Percentiles rank a stretch among this genome's conserved stretches.
These are phyloP conservation scores for Sebastes cheni DNA, from an alignment of 2,797 vertebrate genomes.

Conservation along the genomic window DNA sequence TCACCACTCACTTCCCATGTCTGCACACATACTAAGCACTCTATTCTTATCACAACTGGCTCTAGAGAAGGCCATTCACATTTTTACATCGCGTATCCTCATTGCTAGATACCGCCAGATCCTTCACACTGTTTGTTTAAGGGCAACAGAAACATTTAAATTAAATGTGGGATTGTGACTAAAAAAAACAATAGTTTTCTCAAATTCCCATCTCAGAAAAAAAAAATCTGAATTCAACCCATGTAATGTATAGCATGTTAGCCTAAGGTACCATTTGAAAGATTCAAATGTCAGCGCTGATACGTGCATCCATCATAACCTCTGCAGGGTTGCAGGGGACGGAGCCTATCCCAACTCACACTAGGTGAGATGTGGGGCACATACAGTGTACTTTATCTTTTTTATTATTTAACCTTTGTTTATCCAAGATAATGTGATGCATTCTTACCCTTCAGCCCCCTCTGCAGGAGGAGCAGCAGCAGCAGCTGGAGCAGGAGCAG, in stretches of 20 bases:
- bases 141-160: background rate
- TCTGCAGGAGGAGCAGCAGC: slow-evolving; percentile 29
- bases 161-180: background rate
- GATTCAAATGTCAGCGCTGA: background rate
- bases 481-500: background rate
- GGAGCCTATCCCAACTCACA: background rate
- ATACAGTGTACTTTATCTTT: background rate
- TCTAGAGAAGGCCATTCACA: no score
- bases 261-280: background rate
- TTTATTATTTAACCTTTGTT: background rate
- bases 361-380: background rate
- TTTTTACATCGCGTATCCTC: no score
- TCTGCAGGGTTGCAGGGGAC: background rate
- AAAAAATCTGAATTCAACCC: background rate
- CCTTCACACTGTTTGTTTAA: no score
- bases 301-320: background rate
- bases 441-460: slow-evolving; percentile 61
- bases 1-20: no score
- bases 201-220: background rate
- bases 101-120: no score
- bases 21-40: no score
- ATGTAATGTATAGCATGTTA: background rate
- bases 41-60: no score
- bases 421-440: background rate
- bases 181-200: background rate